phyloP scores from a whole-genome alignment of 2,888 invertebrate genomes.

The Parnassius mnemosyne region DNA sequence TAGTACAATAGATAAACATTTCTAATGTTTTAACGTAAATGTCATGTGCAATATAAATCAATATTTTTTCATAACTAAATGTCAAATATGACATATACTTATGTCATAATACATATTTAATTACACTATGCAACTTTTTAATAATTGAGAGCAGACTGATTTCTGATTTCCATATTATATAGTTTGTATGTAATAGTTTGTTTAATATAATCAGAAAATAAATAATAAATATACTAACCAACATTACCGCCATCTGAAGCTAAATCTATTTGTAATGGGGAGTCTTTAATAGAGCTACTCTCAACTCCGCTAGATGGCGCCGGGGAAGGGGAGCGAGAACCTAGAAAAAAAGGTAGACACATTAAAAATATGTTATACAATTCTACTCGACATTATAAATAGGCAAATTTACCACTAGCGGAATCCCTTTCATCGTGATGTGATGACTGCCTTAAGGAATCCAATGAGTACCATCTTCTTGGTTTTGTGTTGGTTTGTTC shows the following conservation, averaged over 20 bases:
- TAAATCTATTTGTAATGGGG: conserved; percentile 91
- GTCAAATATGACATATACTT: no score
- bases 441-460: conserved; percentile 63
- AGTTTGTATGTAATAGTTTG: no score
- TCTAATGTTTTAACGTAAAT: no score
- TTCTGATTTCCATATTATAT: no score
- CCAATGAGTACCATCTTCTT: conserved; percentile 73
- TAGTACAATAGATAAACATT: no score
- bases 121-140: no score
- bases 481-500: conserved; percentile 48
- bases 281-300: conserved; percentile 87
- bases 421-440: conserved; percentile 71
- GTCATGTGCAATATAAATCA: no score
- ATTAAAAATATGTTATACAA: not conserved
- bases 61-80: no score
- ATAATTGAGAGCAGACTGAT: no score
- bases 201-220: conserved; percentile 4
- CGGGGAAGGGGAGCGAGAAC: conserved; percentile 91
- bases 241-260: conserved; percentile 82
- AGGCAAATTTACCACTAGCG: conserved; percentile 57
- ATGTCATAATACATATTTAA: no score
- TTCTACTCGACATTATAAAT: not conserved
- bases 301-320: conserved; percentile 94
- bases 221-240: conserved; percentile 41
- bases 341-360: conserved; percentile 45